Conservation (phyloP, 2,797 vertebrate genomes). For the Cyclura pinguis region DNA sequence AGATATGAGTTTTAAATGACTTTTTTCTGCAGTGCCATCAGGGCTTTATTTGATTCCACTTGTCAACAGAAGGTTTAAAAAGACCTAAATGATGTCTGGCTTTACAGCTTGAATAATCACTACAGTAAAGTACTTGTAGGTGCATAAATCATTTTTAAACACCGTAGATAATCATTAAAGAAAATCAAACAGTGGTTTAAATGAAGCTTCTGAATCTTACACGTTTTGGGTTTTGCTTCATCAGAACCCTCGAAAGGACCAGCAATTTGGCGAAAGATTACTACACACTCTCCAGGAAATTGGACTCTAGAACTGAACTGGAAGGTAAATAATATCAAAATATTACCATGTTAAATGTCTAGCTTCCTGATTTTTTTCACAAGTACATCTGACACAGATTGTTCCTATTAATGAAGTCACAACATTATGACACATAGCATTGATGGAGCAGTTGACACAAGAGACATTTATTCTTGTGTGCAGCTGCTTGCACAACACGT, state of each 20-base stretch:
- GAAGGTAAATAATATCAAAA: constrained; percentile 84
- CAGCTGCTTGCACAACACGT: not conserved
- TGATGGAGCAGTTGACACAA: not conserved
- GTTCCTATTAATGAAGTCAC: not conserved
- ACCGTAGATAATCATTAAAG: not conserved
- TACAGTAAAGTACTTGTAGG: not conserved
- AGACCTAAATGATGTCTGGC: not conserved
- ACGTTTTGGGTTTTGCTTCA: constrained; percentile 26
- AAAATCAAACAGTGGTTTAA: not conserved
- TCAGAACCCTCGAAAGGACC: constrained; percentile 87
- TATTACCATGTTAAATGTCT: not conserved
- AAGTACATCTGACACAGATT: not conserved
- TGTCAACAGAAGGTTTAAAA: not conserved
- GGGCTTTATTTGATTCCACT: not conserved
- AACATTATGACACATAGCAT: not conserved
- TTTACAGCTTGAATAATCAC: not conserved
- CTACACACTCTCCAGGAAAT: constrained; percentile 27
- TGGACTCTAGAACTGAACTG: constrained; percentile 80
- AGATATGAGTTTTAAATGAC: too few species aligned
- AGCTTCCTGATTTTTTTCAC: not conserved
- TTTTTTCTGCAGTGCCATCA: not conserved
- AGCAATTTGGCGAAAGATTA: constrained; percentile 84
- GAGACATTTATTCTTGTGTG: not conserved
- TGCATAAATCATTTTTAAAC: not conserved
- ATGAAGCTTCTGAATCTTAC: constrained; percentile 31